Base-by-base conservation (phyloP, 2,797 vertebrate genomes). In the Paedocypris micromegethes region DNA sequence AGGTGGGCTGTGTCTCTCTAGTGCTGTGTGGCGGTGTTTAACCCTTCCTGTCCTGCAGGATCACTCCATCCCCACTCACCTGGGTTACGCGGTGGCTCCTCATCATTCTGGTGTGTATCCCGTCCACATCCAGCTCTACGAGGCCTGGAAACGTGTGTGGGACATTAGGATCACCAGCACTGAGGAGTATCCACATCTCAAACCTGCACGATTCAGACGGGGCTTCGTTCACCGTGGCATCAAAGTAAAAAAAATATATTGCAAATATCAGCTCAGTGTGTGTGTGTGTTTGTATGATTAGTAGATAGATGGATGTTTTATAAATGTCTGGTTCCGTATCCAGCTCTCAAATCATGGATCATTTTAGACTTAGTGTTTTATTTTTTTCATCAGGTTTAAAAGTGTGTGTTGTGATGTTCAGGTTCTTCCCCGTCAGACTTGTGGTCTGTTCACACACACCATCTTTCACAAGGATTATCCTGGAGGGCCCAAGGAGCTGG, bases 401-500 rank as follows among this genome's bases (percentile, higher is more conserved):
- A 23, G 23, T 23, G 23, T 23, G 23, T 23, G 23, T 23, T 23
- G 1, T 23, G 23, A 23, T 23, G 23, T 23, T 23, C 23, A 23
- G 96, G 94, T 98, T 72, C 89, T 98, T 42, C 96, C 96, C 4
- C 86, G 96, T 73, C 96, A 98, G 82, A 98, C 96, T 0, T 98
- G 96, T 0, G 96, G 95, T 68, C 92, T 98, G 58, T 98, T 98
- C 86, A 98, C 96, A 0, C 96, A 98, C 85, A 98, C 96, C 50
- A 98, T 98, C 84, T 98, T 98, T 91, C 96, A 98, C 76, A 98
- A 91, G 0, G 95, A 98, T 68, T 98, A 98, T 77, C 96, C 96
- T 0, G 95, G 94, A n/a, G 94, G 96, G 54, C 94, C 96, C 1
- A 91, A 87, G 6, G 96, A 98, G 77, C 89, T 98, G 82, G 95